Base-by-base conservation (phyloP, 2,888 invertebrate species). In the Celastrina argiolus region DNA sequence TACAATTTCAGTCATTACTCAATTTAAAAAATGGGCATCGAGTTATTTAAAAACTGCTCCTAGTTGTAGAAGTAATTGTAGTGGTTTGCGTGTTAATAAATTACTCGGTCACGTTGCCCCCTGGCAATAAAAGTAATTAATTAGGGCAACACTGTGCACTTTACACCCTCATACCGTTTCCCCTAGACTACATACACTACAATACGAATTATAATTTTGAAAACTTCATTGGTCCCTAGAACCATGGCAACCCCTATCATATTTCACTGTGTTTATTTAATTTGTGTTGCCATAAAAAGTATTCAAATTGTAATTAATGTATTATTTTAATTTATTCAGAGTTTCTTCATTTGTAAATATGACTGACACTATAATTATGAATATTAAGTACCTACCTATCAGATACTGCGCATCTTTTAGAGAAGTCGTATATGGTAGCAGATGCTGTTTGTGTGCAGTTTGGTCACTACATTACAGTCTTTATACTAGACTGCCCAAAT, bases 11-110 rank as follows among this genome's bases (percentile, higher is more conserved):
- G n/a, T n/a, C n/a, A n/a, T n/a, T n/a, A n/a, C n/a, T n/a, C n/a
- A n/a, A n/a, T 5, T 28, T 28, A 28, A 5, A 28, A 28, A 28
- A 28, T 28, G 36, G 36, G 7, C 7, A 36, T 7, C 36, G 36
- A 36, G 7, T 36, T 36, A 7, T 36, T 45, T 18, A 18, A 45
- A 18, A 18, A 45, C 18, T 42, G 7, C 42, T 42, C 8, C 16
- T 28, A 28, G n/a, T 18, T 18, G 8, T n/a, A 28, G 12, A 22
- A 6, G 3, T n/a, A 31, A 36, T 12, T 59, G 10, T 34, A 34
- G 59, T 18, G 31, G 34, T 18, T 58, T 36, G 59, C 36, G 59
- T 59, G 59, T 36, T 18, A 36, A 59, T 36, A 36, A 36, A 36
- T 18, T 34, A 18, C 34, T 18, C 31, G 31, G 7, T n/a, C 28